phyloP scores from a whole-genome alignment of 2,113 vertebrate genomes.

The Vicugna pacos region DNA sequence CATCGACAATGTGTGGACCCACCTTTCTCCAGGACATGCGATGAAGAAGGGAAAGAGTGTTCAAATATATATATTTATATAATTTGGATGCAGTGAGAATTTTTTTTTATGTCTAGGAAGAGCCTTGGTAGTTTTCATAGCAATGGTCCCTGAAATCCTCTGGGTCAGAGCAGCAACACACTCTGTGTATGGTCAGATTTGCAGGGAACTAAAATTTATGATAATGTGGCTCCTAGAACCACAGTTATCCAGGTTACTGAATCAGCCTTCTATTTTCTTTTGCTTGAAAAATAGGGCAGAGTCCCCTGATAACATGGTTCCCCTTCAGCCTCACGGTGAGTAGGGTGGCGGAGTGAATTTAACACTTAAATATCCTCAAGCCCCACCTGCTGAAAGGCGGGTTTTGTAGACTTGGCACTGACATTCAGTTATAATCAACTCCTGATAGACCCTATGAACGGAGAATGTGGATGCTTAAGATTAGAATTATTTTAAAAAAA shows the following conservation, averaged over 20 bases:
- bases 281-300: not conserved
- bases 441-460: not conserved
- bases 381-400: not conserved
- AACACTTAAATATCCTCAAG: not conserved
- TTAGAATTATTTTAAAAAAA: not conserved
- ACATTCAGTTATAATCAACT: not conserved
- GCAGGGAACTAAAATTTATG: not conserved
- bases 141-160: not conserved
- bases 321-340: not conserved
- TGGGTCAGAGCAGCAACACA: not conserved
- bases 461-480: not conserved
- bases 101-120: slow-evolving; percentile 17
- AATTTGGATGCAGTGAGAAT: not conserved
- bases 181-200: not conserved
- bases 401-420: not conserved
- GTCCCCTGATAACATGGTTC: not conserved
- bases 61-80: not conserved
- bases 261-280: slow-evolving; percentile 31
- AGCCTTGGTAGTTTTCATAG: not conserved
- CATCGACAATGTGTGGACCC: not conserved
- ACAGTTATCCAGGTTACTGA: not conserved
- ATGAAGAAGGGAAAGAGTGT: not conserved
- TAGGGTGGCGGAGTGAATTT: not conserved
- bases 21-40: not conserved
- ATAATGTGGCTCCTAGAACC: not conserved